These are phyloP conservation scores for Microctenopoma steveboyesi DNA, from an alignment of 2,797 vertebrate genomes.

Conservation along the genomic window DNA sequence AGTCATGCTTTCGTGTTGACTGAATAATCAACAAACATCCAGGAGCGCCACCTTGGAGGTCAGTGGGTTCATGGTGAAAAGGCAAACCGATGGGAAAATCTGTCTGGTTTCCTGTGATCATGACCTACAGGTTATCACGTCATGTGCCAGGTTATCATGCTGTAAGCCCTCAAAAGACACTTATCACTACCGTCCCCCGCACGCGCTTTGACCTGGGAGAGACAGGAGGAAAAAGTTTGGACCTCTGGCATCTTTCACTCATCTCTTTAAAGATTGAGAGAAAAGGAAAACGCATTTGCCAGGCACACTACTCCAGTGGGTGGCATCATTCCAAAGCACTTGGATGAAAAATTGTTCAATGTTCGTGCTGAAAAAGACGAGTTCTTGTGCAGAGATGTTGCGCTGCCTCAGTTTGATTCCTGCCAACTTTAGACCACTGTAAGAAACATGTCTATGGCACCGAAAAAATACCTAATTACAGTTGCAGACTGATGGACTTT, in stretches of 20 bases:
- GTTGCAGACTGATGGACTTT: no score
- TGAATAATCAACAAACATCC: conserved; percentile 32
- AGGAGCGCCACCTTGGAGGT: conserved; percentile 35
- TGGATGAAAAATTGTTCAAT: neutral
- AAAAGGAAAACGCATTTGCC: no score
- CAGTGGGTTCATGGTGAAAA: conserved; percentile 46
- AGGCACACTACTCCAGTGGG: no score
- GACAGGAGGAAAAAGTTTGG: conserved; percentile 2
- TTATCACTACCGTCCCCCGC: conserved; percentile 19
- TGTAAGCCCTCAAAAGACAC: conserved; percentile 24
- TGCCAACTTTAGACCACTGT: no score
- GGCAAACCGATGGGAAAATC: conserved; percentile 60
- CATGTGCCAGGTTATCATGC: conserved; percentile 38
- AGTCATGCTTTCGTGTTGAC: conserved; percentile 28
- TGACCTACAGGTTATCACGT: conserved; percentile 59
- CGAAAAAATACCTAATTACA: no score
- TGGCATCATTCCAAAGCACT: no score
- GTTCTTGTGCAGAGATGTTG: no score
- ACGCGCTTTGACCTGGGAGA: conserved; percentile 28
- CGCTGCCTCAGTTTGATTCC: no score
- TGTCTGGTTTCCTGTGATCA: conserved; percentile 55
- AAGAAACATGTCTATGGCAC: no score
- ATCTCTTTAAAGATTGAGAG: neutral
- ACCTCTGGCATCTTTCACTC: neutral
- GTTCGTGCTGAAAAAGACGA: no score